Percentiles rank a stretch among this genome's conserved stretches.
phyloP scores from a whole-genome alignment of 2,113 vertebrate species.

The Sylvietta virens region DNA sequence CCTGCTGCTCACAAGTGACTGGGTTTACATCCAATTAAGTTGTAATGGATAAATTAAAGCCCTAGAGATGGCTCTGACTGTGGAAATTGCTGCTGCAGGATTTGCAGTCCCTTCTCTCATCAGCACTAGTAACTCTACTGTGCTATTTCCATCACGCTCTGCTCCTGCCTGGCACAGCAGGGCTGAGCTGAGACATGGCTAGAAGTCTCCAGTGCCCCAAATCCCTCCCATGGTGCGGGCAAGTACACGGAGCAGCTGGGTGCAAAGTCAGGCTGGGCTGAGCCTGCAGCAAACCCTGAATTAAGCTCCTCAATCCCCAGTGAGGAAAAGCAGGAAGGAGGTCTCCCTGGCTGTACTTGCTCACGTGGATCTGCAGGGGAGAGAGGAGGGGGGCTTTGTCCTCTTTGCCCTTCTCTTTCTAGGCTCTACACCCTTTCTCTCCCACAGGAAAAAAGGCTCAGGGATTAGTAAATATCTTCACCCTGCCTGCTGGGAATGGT shows the following conservation, averaged over 20 bases:
- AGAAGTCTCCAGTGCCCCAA: background rate
- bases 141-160: background rate
- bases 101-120: slow-evolving; percentile 42
- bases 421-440: background rate
- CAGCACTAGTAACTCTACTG: background rate
- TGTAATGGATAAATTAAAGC: slow-evolving; percentile 42
- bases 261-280: background rate
- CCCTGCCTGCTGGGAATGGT: background rate
- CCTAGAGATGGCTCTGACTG: slow-evolving; percentile 6
- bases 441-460: background rate
- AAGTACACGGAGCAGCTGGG: background rate
- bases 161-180: background rate
- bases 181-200: background rate
- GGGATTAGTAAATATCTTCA: background rate
- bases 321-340: background rate
- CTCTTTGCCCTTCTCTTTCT: background rate
- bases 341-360: background rate
- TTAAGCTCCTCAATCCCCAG: background rate
- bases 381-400: background rate
- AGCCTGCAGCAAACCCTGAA: background rate
- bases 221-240: background rate
- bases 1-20: slow-evolving; percentile 22
- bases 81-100: slow-evolving; percentile 39
- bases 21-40: slow-evolving; percentile 42
- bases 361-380: background rate